Evolutionary conservation across 2,888 invertebrate species (phyloP).

Genomic region (Apotomis capreana): DNA sequence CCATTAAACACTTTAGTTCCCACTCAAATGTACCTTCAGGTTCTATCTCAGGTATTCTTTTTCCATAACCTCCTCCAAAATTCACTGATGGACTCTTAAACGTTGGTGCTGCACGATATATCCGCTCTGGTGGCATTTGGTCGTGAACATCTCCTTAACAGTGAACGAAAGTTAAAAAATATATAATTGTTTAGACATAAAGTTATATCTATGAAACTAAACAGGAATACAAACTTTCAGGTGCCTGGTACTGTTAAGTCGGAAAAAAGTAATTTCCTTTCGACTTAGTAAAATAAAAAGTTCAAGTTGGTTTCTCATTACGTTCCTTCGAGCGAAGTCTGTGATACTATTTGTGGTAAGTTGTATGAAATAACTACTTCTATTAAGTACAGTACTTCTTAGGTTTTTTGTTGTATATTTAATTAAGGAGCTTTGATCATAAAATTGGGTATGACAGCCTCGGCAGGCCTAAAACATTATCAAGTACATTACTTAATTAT

Average conservation of each 20-base stretch:
- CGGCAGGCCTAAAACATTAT: too few species aligned
- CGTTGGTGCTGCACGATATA: conserved; percentile 68
- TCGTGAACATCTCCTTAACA: conserved; percentile 19
- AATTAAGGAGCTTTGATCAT: too few species aligned
- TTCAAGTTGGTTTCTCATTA: conserved; percentile 20
- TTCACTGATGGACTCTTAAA: conserved; percentile 76
- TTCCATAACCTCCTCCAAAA: conserved; percentile 76
- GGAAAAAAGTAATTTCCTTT: conserved; percentile 22
- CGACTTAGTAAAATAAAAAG: conserved; percentile 9
- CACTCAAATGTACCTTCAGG: conserved; percentile 65
- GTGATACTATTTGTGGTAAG: neutral
- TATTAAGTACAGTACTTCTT: too few species aligned
- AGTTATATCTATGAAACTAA: neutral
- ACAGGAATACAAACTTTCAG: conserved; percentile 9
- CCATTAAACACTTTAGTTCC: neutral
- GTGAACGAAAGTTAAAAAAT: neutral
- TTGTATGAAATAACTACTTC: neutral
- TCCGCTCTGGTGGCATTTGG: conserved; percentile 55
- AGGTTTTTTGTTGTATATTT: too few species aligned
- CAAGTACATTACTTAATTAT: too few species aligned
- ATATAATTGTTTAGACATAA: neutral
- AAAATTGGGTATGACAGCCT: too few species aligned
- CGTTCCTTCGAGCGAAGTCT: neutral
- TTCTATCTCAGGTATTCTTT: conserved; percentile 69
- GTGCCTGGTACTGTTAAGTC: conserved; percentile 7